Percentiles rank a stretch among this genome's conserved stretches.
phyloP scores from a whole-genome alignment of 2,797 vertebrate species.

The Phyllotis vaccarum region DNA sequence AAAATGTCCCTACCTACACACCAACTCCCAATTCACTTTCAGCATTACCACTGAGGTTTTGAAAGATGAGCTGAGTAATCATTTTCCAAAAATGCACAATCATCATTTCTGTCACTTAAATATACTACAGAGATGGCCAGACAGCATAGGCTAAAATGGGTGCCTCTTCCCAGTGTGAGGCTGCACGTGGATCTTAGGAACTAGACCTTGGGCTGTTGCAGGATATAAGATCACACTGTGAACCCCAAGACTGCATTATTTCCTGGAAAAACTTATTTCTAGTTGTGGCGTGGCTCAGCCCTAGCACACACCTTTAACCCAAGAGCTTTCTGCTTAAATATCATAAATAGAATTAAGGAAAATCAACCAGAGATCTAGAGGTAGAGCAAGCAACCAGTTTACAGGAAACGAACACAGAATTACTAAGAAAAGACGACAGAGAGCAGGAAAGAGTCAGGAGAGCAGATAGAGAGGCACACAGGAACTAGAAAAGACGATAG shows the following conservation, averaged over 20 bases:
- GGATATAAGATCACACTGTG: background rate
- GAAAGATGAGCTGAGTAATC: background rate
- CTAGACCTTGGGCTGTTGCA: background rate
- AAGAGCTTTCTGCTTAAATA: background rate
- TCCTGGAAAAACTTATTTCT: background rate
- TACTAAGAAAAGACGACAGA: background rate
- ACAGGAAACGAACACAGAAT: background rate
- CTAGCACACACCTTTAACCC: background rate
- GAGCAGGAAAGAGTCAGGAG: background rate
- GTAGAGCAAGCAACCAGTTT: background rate
- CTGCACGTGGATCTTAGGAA: no score
- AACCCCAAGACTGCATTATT: background rate
- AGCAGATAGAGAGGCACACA: background rate
- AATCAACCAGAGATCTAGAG: background rate
- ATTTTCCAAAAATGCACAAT: slow-evolving; percentile 30
- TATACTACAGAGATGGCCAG: background rate
- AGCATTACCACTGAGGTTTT: slow-evolving; percentile 6
- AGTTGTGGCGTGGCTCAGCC: background rate
- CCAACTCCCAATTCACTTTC: background rate
- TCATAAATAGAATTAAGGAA: background rate
- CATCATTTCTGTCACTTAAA: slow-evolving; percentile 1
- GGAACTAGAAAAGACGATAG: background rate
- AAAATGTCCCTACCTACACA: background rate
- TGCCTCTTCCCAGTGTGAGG: background rate
- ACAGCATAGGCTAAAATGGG: background rate